phyloP scores from a whole-genome alignment of 2,113 vertebrate genomes.

The Pelodiscus sinensis region DNA sequence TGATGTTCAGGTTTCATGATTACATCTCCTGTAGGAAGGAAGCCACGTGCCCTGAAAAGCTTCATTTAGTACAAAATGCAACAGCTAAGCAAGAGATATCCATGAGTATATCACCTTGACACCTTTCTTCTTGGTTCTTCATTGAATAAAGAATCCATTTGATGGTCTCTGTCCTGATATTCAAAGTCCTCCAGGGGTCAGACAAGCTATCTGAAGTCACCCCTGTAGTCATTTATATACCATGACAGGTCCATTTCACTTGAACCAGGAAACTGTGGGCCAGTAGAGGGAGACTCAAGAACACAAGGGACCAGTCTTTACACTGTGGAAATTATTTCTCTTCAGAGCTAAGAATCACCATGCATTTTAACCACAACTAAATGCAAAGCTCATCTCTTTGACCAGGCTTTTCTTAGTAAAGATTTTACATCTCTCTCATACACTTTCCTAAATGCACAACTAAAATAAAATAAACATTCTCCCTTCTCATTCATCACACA shows the following conservation, averaged over 20 bases:
- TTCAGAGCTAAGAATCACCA: accelerated
- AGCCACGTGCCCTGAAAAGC: not conserved
- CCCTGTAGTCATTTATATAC: slow-evolving; percentile 17
- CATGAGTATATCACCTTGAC: slow-evolving; percentile 15
- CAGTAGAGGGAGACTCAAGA: not conserved
- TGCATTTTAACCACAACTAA: not conserved
- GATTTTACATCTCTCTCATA: not conserved
- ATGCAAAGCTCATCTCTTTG: not conserved
- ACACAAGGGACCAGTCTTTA: not conserved
- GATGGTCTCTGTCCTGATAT: not conserved
- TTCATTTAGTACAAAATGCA: not conserved
- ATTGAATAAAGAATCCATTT: slow-evolving; percentile 28
- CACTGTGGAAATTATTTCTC: not conserved
- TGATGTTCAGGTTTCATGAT: not conserved
- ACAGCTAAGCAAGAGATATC: accelerated
- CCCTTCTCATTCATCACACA: not conserved
- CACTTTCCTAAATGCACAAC: accelerated
- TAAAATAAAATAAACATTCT: not conserved
- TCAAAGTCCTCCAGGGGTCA: not conserved
- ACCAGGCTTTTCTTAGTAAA: not conserved
- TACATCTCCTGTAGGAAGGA: not conserved
- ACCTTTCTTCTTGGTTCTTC: slow-evolving; percentile 13
- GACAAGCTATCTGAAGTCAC: slow-evolving; percentile 37
- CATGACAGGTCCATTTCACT: not conserved
- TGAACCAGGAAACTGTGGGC: not conserved